Percentiles rank a stretch among this genome's conserved stretches.
phyloP scores from a whole-genome alignment of 2,113 vertebrate species.

The Trinectes maculatus region DNA sequence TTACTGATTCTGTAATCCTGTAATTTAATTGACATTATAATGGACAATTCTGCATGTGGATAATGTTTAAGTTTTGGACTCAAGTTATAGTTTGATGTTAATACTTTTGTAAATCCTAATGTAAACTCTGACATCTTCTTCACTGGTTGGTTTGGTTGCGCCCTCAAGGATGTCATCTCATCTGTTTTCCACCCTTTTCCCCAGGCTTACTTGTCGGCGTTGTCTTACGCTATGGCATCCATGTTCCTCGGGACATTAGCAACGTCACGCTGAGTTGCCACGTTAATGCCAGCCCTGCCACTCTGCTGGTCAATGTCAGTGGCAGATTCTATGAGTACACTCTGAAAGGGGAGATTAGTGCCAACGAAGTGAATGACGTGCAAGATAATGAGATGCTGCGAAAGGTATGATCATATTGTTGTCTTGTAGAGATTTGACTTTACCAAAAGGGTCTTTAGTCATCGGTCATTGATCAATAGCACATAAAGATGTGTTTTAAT shows the following conservation, averaged over 20 bases:
- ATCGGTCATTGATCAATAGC: too few species aligned
- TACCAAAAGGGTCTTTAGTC: too few species aligned
- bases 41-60: too few species aligned
- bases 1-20: too few species aligned
- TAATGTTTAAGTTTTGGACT: too few species aligned
- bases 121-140: too few species aligned
- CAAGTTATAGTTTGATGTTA: too few species aligned
- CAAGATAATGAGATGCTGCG: constrained; percentile 97
- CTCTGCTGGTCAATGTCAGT: constrained; percentile 92
- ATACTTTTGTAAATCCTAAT: too few species aligned
- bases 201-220: constrained; percentile 92
- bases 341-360: constrained; percentile 91
- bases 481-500: neutral
- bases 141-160: too few species aligned
- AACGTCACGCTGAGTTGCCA: constrained; percentile 90
- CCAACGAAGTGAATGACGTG: constrained; percentile 86
- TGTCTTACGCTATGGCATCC: constrained; percentile 93
- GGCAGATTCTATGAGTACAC: constrained; percentile 97
- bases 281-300: constrained; percentile 90
- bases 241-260: constrained; percentile 89
- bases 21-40: too few species aligned
- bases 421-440: neutral
- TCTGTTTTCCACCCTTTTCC: constrained; percentile 18
- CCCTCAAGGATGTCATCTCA: too few species aligned
- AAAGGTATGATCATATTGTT: constrained; percentile 87